These are phyloP conservation scores for Aptenodytes forsteri DNA, from an alignment of 2,113 vertebrate species.

Conservation along the genomic window DNA sequence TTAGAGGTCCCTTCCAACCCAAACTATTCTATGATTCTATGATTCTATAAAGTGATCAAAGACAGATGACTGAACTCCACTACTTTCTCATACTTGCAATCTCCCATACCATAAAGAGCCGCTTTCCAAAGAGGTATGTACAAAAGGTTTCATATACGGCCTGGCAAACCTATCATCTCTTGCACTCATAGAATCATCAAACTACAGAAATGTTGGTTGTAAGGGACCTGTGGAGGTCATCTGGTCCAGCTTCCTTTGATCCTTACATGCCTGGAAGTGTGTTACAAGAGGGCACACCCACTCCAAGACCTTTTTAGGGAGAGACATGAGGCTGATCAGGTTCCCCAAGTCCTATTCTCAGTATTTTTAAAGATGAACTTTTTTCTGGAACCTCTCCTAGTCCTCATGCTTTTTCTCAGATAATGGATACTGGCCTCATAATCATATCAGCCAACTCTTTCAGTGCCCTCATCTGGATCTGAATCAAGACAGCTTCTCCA, in stretches of 20 bases:
- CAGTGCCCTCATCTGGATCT: background rate
- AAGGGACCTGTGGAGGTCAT: background rate
- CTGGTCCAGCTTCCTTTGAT: background rate
- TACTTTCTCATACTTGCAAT: background rate
- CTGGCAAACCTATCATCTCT: background rate
- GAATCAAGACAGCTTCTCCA: background rate
- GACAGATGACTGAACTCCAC: background rate
- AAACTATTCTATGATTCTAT: no score
- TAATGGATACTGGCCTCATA: background rate
- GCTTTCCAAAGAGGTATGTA: background rate
- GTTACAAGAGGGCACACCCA: background rate
- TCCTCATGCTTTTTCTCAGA: background rate
- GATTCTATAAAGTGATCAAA: background rate
- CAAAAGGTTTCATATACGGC: background rate
- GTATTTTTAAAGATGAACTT: background rate
- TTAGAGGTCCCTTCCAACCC: no score
- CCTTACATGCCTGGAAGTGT: background rate
- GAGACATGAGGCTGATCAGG: background rate
- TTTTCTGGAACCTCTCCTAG: background rate
- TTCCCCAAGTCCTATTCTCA: background rate
- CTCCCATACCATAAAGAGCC: background rate
- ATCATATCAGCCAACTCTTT: background rate
- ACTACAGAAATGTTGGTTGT: background rate
- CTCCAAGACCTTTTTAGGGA: background rate
- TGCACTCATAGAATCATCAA: background rate